Base-by-base conservation (phyloP, 2,113 vertebrate genomes). In the Amia ocellicauda region DNA sequence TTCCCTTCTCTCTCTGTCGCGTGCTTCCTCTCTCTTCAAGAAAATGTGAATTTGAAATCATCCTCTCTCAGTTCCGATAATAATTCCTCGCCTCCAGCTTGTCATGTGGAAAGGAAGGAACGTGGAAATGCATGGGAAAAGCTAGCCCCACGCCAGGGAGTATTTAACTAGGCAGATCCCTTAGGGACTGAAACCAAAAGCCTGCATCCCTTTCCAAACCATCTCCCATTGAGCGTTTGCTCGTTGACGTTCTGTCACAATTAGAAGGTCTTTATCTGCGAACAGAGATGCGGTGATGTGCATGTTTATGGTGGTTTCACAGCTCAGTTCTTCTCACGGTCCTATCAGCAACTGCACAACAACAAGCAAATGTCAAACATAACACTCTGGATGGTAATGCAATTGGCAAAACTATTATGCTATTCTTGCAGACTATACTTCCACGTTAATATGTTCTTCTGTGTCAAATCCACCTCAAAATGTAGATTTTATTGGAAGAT, bases 81-180 rank as follows among this genome's bases (percentile, higher is more conserved):
- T 74, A n/a, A 70, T 51, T 57, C 61, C 1, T 54, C 69, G 68
- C 75, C 80, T 54, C 75, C 73, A 78, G 76, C 67, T 53, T 62
- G 63, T 63, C 81, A 84, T 77, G 83, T 84, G 84, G 74, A 77
- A 23, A 61, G 74, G 66, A 74, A 61, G n/a, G 69, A 79, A 84
- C 66, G 69, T 78, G 81, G 66, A 62, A 77, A 78, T 26, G 61
- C 77, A 74, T 77, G 59, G 62, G 67, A 70, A 68, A 70, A 58
- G 55, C 41, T 75, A 28, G 51, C 47, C 8, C 3, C 36, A n/a
- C 17, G 53, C 27, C 27, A 11, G 53, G 53, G 43, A 67, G 58
- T 63, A 62, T 52, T 64, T 74, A 73, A 81, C 68, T 73, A 78
- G 79, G 77, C 66, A 77, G 56, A 75, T 75, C 63, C 75, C 74